phyloP scores from a whole-genome alignment of 2,888 invertebrate species.

The Mesorhabditis spiculigera region DNA sequence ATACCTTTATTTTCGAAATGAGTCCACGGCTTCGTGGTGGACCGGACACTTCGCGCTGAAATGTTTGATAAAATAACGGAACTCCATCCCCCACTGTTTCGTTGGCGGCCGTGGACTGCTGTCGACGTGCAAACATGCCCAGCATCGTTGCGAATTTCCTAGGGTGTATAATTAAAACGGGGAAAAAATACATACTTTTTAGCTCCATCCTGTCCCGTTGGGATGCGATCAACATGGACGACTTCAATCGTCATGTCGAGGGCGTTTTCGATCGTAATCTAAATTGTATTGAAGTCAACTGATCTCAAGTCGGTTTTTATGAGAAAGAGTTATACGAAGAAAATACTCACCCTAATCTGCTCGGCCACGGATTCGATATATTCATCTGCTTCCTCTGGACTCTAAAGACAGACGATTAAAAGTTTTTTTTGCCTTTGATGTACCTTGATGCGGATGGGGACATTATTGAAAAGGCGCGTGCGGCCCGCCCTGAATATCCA shows the following conservation, averaged over 20 bases:
- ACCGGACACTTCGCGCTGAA: not conserved
- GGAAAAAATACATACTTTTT: not conserved
- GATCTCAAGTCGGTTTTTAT: no score
- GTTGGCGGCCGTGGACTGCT: not conserved
- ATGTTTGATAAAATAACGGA: not conserved
- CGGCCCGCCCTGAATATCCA: slow-evolving; percentile 78
- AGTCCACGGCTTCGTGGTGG: not conserved
- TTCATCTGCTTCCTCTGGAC: slow-evolving; percentile 60
- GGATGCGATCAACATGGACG: not conserved
- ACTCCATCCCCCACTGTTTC: not conserved
- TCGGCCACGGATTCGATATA: slow-evolving; percentile 54
- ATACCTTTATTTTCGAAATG: not conserved
- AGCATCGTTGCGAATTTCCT: not conserved
- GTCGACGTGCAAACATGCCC: not conserved
- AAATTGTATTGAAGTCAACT: no score
- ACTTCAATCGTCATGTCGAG: slow-evolving; percentile 1
- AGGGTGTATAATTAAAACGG: not conserved
- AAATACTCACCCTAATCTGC: slow-evolving; percentile 20
- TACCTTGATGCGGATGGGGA: slow-evolving; percentile 79
- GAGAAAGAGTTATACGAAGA: no score
- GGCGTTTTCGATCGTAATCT: not conserved
- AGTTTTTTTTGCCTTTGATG: not conserved
- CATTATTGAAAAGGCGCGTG: slow-evolving; percentile 89
- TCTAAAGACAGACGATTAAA: slow-evolving; percentile 21
- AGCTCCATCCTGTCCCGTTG: not conserved